Conservation (phyloP, 2,888 invertebrate species). For the Pomacea canaliculata region DNA sequence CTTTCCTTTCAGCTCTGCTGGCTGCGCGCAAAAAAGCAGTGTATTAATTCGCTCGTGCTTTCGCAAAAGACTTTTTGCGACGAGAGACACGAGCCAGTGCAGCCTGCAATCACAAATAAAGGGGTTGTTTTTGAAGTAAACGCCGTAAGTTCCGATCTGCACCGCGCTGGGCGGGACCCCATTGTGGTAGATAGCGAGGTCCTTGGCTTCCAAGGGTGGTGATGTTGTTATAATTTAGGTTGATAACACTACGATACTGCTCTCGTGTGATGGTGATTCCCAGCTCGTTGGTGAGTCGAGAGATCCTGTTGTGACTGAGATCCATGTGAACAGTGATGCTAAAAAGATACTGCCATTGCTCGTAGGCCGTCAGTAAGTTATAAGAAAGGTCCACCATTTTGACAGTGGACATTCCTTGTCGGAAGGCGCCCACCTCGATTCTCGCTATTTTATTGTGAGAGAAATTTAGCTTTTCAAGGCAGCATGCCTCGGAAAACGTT, state of each 20-base stretch:
- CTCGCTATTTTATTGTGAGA: neutral
- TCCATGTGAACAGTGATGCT: neutral
- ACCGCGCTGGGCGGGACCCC: neutral
- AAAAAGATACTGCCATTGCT: conserved; percentile 5
- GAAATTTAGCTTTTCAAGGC: neutral
- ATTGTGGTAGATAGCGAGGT: neutral
- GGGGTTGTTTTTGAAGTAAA: neutral
- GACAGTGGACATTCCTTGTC: neutral
- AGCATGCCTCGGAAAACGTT: neutral
- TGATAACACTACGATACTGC: neutral
- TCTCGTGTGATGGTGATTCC: neutral
- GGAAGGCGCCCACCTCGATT: neutral
- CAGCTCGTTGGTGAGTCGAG: neutral
- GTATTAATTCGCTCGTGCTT: neutral
- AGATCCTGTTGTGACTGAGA: conserved; percentile 4
- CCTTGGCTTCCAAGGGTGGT: neutral
- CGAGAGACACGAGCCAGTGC: neutral
- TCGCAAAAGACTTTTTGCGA: neutral
- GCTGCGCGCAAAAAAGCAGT: neutral
- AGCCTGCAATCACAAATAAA: neutral
- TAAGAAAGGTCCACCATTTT: neutral
- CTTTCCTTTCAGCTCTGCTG: neutral
- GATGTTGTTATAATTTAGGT: neutral
- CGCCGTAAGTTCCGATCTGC: neutral
- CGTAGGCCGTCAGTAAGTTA: neutral